Percentiles rank a stretch among this genome's conserved stretches.
Conservation (phyloP, 92 coral and sea anemone genomes). For the Montipora capitata region DNA sequence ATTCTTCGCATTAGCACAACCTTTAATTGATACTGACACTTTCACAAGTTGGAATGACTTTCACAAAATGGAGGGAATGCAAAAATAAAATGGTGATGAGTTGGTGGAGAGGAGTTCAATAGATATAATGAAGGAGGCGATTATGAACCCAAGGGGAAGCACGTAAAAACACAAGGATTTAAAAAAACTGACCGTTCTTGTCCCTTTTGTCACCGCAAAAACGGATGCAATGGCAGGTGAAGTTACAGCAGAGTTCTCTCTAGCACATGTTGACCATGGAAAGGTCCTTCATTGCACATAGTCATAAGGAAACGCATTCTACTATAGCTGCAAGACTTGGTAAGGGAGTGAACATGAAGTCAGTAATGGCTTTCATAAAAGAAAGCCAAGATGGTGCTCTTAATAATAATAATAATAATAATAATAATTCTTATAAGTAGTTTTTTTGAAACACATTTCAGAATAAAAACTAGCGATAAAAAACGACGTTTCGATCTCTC, state of each 20-base stretch:
- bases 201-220: conserved; percentile 49
- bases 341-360: conserved; percentile 48
- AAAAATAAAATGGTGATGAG: conserved; percentile 48
- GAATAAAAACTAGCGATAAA: too few relatives aligned
- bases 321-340: conserved; percentile 34
- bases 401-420: too few relatives aligned
- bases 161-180: conserved; percentile 45
- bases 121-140: conserved; percentile 21
- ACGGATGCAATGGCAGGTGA: conserved; percentile 29
- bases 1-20: conserved; percentile 12
- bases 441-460: too few relatives aligned
- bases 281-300: conserved; percentile 15
- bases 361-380: conserved; percentile 33
- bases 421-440: too few relatives aligned
- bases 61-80: conserved; percentile 22
- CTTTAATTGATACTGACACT: conserved; percentile 29
- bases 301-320: conserved; percentile 34
- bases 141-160: conserved; percentile 18
- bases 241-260: conserved; percentile 53
- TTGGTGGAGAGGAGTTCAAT: conserved; percentile 21
- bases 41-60: conserved; percentile 44
- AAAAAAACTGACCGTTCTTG: conserved; percentile 50
- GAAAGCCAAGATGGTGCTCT: conserved; percentile 26
- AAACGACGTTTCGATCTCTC: too few relatives aligned
- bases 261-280: conserved; percentile 59